Base-by-base conservation (phyloP, 2,113 vertebrate genomes). In the Clarias macrocephalus region DNA sequence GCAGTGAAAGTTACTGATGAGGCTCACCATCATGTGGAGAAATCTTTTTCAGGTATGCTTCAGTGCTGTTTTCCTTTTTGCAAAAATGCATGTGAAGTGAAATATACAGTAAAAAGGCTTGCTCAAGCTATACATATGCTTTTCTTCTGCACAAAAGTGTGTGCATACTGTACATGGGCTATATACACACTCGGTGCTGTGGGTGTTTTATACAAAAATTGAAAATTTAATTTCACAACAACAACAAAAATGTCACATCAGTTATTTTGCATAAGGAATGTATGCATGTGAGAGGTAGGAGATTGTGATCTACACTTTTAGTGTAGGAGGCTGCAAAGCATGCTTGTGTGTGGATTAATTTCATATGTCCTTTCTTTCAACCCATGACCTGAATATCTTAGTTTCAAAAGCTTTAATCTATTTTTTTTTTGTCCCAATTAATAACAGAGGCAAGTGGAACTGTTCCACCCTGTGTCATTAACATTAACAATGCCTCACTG, bases 401-500 rank as follows among this genome's bases (percentile, higher is more conserved):
- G 11, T 42, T 19, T 59, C 25, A 60, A 11, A 23, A 12, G 19
- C 11, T 81, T 63, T 62, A 33, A 48, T 25, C 11, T 72, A 59
- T 60, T 83, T 75, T 77, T 60, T 83, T 75, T 77, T 89, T 92
- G 81, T 80, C 56, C 23, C 73, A 15, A 1, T 59, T 57, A 60
- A 66, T 13, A 85, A 72, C 89, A 92, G 92, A 68, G 1, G 37
- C 82, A 2, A 11, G 87, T 19, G 80, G 8, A 37, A 70, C 28
- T 72, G 76, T 70, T 19, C 88, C 93, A 0, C 84, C 92, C 12
- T 80, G 92, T 68, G 90, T 95, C 30, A 86, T 95, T 66, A 95
- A 93, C 90, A 94, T 95, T 89, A 93, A 92, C 84, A 94, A 95
- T 88, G 94, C 94, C 23, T 94, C 92, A 18, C 62, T 95, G 52